Conservation (phyloP, 2,888 invertebrate species). For the Branchellion lobata region DNA sequence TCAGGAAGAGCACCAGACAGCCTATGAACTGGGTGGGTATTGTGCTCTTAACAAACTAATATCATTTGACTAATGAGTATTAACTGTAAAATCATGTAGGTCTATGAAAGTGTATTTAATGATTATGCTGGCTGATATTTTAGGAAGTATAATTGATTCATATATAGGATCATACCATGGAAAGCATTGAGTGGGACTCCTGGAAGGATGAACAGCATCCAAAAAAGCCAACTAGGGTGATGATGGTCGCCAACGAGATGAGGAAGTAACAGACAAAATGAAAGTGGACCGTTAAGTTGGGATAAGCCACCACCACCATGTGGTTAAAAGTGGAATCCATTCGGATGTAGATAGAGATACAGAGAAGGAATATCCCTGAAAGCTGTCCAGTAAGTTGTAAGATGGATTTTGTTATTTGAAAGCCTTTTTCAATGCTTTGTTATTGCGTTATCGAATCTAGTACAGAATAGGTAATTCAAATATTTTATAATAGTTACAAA, state of each 20-base stretch:
- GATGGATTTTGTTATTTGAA: too few relatives aligned
- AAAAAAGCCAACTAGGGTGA: slow-evolving; percentile 74
- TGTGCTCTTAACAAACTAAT: too few relatives aligned
- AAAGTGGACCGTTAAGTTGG: slow-evolving; percentile 68
- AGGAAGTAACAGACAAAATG: slow-evolving; percentile 72
- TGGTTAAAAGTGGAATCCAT: slow-evolving; percentile 70
- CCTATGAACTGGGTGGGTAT: slow-evolving; percentile 15
- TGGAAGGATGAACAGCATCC: slow-evolving; percentile 78
- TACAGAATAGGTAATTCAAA: too few relatives aligned
- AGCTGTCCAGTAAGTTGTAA: slow-evolving; percentile 65
- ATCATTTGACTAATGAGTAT: too few relatives aligned
- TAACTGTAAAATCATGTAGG: too few relatives aligned
- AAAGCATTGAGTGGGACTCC: slow-evolving; percentile 74
- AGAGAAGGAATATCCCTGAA: slow-evolving; percentile 71
- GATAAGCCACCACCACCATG: slow-evolving; percentile 67
- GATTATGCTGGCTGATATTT: too few relatives aligned
- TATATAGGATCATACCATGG: slow-evolving; percentile 68
- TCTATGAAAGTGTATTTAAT: too few relatives aligned
- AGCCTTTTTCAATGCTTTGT: too few relatives aligned
- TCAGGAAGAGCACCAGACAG: slow-evolving; percentile 30
- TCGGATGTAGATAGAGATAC: slow-evolving; percentile 74
- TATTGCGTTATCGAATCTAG: too few relatives aligned
- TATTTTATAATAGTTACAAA: too few relatives aligned
- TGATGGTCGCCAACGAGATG: slow-evolving; percentile 70
- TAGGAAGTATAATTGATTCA: too few relatives aligned